Base-by-base conservation (phyloP, 1,140 invertebrate species). In the Brachionus manjavacas region DNA sequence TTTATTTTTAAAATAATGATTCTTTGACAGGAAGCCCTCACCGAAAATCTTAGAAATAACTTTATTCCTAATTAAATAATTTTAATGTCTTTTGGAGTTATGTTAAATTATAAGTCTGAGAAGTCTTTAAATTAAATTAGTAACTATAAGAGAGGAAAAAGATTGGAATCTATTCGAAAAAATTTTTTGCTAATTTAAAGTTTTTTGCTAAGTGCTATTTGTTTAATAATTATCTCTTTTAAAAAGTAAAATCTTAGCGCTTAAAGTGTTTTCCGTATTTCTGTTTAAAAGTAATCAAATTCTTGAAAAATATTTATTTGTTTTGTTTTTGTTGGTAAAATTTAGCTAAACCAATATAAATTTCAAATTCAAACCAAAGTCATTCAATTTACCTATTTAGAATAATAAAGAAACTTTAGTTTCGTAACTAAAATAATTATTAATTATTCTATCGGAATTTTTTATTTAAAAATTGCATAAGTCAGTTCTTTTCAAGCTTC, bases 391-490 rank as follows among this genome's bases (percentile, higher is more conserved):
- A 60, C 52, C 52, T 60, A 25, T 60, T 60, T 60, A 60, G 52
- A 60, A 60, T 60, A 20, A 60, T 20, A 60, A 60, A 60, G 52
- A 60, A 60, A 60, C 9, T 25, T 60, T 23, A 20, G 9, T 60
- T 60, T 60, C 52, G 52, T 60, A 60, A 60, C 52, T 60, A 60
- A 60, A 60, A 60, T 60, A 60, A 60, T 60, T 60, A 60, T 25
- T 60, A 20, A 60, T 23, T 60, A 60, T 20, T 60, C 52, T 60
- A 60, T 9, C 52, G 31, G 31, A 35, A 35, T 35, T 35, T 35
- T 35, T 20, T 60, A 60, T 60, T 60, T 60, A 60, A 60, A 60
- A 60, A 20, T 60, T 60, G 16, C 52, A 60, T 60, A 60, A 60
- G 52, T 9, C 52, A 20, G 16, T 60, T 9, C 25, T 60, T 46